Evolutionary conservation across 2,113 vertebrate genomes (phyloP).

Genomic region (Crocuta crocuta): DNA sequence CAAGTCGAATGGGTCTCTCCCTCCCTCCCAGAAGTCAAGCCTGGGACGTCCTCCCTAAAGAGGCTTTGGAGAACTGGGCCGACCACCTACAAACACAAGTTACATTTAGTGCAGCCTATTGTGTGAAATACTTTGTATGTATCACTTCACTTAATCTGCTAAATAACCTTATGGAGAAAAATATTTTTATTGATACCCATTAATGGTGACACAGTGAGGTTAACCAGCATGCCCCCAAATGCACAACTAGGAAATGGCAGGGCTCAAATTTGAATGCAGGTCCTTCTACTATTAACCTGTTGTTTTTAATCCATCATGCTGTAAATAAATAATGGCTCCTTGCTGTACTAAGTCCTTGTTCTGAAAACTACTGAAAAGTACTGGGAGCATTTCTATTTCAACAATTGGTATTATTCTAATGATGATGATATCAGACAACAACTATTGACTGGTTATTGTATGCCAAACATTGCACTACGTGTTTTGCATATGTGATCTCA

Average conservation of each 20-base stretch:
- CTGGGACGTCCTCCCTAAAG: not conserved
- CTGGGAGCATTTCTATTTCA: conserved; percentile 7
- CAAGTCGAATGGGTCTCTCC: not conserved
- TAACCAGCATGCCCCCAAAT: not conserved
- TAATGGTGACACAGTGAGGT: not conserved
- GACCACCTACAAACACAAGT: not conserved
- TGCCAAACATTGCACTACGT: not conserved
- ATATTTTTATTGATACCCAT: not conserved
- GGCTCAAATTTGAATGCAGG: not conserved
- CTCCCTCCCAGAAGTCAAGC: not conserved
- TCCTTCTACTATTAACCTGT: conserved; percentile 8
- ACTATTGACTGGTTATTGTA: not conserved
- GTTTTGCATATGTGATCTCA: not conserved
- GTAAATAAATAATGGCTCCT: not conserved
- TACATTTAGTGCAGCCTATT: not conserved
- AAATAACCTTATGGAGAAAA: not conserved
- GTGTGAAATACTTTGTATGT: not conserved
- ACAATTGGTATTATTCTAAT: not conserved
- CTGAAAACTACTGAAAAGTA: conserved; percentile 23
- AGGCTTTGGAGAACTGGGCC: not conserved
- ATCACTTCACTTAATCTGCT: not conserved
- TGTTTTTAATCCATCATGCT: conserved; percentile 1
- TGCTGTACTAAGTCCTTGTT: not conserved
- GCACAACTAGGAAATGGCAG: not conserved
- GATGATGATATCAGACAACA: not conserved